phyloP scores from a whole-genome alignment of 2,888 invertebrate genomes.

The Synergus japonicus region DNA sequence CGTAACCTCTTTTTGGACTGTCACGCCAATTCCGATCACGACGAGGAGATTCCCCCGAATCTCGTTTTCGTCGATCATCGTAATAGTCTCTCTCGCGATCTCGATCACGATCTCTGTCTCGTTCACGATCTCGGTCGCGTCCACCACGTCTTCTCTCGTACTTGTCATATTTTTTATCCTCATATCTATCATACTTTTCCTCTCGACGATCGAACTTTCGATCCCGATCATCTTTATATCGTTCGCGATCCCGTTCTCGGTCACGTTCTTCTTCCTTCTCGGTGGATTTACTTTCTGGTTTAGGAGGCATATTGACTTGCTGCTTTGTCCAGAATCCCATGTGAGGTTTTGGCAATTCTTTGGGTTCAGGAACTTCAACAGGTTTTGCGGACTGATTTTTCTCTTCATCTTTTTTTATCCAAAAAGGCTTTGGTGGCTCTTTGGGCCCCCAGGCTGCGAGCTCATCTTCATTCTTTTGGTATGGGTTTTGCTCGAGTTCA shows the following conservation, averaged over 20 bases:
- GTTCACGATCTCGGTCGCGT: constrained; percentile 56
- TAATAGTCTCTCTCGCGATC: constrained; percentile 68
- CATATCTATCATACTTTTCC: constrained; percentile 68
- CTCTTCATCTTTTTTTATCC: constrained; percentile 71
- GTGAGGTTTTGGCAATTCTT: constrained; percentile 75
- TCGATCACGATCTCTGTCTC: constrained; percentile 55
- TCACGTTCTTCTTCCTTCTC: constrained; percentile 73
- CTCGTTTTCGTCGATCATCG: constrained; percentile 71
- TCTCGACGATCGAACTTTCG: constrained; percentile 70
- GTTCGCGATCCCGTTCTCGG: constrained; percentile 59
- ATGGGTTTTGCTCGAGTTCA: constrained; percentile 60
- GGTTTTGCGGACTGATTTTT: constrained; percentile 52
- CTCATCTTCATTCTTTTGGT: constrained; percentile 60
- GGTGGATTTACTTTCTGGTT: constrained; percentile 69
- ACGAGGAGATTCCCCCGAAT: constrained; percentile 71
- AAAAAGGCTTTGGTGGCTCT: constrained; percentile 68
- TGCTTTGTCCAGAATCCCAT: constrained; percentile 77
- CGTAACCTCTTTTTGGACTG: constrained; percentile 70
- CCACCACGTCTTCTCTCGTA: constrained; percentile 69
- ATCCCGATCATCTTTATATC: constrained; percentile 65
- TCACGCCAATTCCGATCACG: constrained; percentile 72
- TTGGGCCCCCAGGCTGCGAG: constrained; percentile 72
- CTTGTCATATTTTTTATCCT: constrained; percentile 56
- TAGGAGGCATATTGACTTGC: constrained; percentile 72
- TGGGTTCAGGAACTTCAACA: constrained; percentile 67